These are phyloP conservation scores for Emys orbicularis DNA, from an alignment of 2,797 vertebrate species.

Conservation along the genomic window DNA sequence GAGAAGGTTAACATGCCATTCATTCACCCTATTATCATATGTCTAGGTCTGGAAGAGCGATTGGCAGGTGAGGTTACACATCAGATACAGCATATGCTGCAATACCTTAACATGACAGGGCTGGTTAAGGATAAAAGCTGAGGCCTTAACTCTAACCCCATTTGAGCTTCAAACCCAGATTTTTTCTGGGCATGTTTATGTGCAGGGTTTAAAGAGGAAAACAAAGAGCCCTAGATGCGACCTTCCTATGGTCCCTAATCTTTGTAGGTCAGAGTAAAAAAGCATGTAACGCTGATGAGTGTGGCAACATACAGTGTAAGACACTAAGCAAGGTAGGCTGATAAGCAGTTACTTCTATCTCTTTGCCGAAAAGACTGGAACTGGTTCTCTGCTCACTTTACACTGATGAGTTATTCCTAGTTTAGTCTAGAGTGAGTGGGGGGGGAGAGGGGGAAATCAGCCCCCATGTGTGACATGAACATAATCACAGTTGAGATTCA, in stretches of 20 bases:
- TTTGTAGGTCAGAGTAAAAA: conserved; percentile 64
- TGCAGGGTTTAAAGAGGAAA: conserved; percentile 65
- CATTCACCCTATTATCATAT: not conserved
- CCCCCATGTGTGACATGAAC: not conserved
- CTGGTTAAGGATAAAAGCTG: not conserved
- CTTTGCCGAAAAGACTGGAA: conserved; percentile 31
- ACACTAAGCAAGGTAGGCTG: conserved; percentile 49
- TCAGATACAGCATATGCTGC: not conserved
- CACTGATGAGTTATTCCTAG: not conserved
- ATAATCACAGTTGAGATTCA: not conserved
- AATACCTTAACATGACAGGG: not conserved
- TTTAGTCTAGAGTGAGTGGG: not conserved
- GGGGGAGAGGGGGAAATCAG: not conserved
- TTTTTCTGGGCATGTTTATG: conserved; percentile 53
- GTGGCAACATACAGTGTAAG: conserved; percentile 64
- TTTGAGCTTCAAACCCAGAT: conserved; percentile 1
- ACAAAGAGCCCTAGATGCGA: conserved; percentile 60
- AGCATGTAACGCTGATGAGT: conserved; percentile 63
- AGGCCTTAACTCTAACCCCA: conserved; percentile 20
- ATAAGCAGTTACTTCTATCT: conserved; percentile 28
- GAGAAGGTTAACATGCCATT: not conserved
- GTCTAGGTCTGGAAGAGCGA: not conserved
- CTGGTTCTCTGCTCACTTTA: conserved; percentile 7
- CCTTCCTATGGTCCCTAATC: conserved; percentile 71
- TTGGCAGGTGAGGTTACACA: not conserved